Base-by-base conservation (phyloP, 1,140 invertebrate species). In the Diabrotica undecimpunctata region DNA sequence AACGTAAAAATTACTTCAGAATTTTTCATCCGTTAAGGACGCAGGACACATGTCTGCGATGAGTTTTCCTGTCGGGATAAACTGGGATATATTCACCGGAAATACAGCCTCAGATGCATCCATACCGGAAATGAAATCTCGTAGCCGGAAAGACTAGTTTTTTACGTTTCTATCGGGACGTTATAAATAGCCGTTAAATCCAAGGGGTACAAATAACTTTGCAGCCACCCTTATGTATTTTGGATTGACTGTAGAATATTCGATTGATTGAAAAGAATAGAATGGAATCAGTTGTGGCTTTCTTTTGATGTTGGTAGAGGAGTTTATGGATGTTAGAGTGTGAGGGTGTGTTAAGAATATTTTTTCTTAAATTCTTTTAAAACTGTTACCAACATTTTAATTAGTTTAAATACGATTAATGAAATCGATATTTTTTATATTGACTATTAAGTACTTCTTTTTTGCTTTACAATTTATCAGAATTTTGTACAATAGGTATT, bases 81-180 rank as follows among this genome's bases (percentile, higher is more conserved):
- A 81, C 75, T 71, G 75, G 80, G 80, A 82, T 83, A 83, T 83
- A 81, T 79, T 76, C 79, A 75, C 78, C 80, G 80, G 80, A 84
- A 83, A 83, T 83, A 83, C 78, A 80, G 78, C 76, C 71, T 73
- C 72, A 75, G 76, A 77, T 77, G 77, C 74, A 77, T 71, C 76
- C 75, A 69, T 68, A 79, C 75, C 81, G 83, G 82, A 84, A 85
- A 84, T 84, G 76, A 81, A 83, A 83, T 78, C 78, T 81, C 77
- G 80, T 75, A 81, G 62, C 81, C 79, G 81, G 81, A 83, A 81
- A 78, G 79, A 83, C 80, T 79, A 78, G 70, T 72, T 73, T 73
- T 72, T 72, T 66, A 54, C 61, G 52, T 62, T 62, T 62, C 53
- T 13, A 46, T 54, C 14, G 10, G 14, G 46, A 54, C 61, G 61